Percentiles rank a stretch among this genome's conserved stretches.
These are phyloP conservation scores for Corydoras sp. DNA, from an alignment of 2,113 vertebrate genomes.

Conservation along the genomic window DNA sequence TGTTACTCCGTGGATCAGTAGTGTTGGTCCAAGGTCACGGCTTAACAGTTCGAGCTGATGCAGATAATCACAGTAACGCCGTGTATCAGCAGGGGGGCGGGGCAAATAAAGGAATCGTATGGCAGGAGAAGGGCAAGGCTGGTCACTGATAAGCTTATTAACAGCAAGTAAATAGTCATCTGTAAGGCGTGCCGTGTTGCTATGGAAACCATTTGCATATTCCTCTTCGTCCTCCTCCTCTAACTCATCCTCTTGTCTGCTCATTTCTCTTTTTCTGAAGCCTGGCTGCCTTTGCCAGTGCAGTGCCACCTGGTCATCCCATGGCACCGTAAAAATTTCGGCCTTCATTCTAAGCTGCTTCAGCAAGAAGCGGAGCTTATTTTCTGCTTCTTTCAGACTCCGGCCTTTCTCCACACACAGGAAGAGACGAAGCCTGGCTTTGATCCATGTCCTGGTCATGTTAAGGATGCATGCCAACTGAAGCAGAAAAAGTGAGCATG, in stretches of 20 bases:
- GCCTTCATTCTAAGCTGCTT: slow-evolving; percentile 82
- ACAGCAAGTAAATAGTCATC: slow-evolving; percentile 77
- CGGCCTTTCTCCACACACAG: slow-evolving; percentile 79
- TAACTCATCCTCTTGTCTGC: background rate
- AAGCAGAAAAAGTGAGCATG: slow-evolving; percentile 85
- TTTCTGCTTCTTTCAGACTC: slow-evolving; percentile 70
- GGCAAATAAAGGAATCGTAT: slow-evolving; percentile 85
- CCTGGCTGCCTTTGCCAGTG: slow-evolving; percentile 76
- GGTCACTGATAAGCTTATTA: slow-evolving; percentile 74
- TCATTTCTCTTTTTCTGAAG: fast-evolving
- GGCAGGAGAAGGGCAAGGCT: slow-evolving; percentile 57
- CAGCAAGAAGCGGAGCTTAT: slow-evolving; percentile 78
- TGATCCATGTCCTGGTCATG: slow-evolving; percentile 80
- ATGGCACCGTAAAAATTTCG: slow-evolving; percentile 71
- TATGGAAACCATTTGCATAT: slow-evolving; percentile 71
- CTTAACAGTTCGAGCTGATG: slow-evolving; percentile 81
- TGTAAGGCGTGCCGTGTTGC: slow-evolving; percentile 70
- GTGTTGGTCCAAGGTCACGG: slow-evolving; percentile 76
- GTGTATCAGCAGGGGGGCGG: slow-evolving; percentile 77
- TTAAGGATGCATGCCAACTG: slow-evolving; percentile 85
- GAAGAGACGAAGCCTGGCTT: slow-evolving; percentile 76
- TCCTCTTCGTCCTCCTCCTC: slow-evolving; percentile 45
- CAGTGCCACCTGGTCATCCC: slow-evolving; percentile 77
- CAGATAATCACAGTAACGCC: slow-evolving; percentile 73
- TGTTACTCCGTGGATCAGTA: slow-evolving; percentile 84